Evolutionary conservation across 2,888 invertebrate genomes (phyloP).

Genomic region (Caenorhabditis zanzibari): DNA sequence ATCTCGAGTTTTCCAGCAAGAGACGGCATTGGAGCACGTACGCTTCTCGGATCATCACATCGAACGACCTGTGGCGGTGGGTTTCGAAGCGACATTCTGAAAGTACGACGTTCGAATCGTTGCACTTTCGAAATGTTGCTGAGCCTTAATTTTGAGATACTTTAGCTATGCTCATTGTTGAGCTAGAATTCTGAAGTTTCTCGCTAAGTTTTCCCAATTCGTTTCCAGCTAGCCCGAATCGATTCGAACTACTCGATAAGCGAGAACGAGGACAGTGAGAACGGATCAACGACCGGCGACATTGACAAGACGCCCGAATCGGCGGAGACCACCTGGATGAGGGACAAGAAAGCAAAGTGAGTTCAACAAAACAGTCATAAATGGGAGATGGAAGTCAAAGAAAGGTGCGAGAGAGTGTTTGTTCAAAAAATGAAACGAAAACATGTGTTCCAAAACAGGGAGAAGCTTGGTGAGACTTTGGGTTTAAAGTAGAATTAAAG

Average conservation of each 20-base stretch:
- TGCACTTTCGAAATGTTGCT: no score
- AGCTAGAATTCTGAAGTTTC: neutral
- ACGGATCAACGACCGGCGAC: conserved; percentile 39
- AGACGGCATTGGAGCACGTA: conserved; percentile 26
- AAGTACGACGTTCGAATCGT: no score
- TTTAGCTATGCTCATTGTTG: neutral
- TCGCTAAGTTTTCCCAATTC: no score
- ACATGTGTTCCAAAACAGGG: neutral
- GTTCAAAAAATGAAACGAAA: neutral
- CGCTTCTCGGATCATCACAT: conserved; percentile 34
- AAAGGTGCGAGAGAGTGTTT: conserved; percentile 1
- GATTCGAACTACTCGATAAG: conserved; percentile 59
- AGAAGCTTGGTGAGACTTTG: neutral
- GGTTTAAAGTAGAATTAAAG: no score
- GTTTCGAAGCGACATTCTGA: neutral
- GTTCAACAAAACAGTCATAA: conserved; percentile 28
- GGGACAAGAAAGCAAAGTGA: conserved; percentile 66
- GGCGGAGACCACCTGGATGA: conserved; percentile 69
- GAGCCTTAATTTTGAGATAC: no score
- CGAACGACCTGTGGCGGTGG: conserved; percentile 51
- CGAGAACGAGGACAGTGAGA: conserved; percentile 50
- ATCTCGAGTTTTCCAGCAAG: conserved; percentile 16
- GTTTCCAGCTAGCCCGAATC: conserved; percentile 52
- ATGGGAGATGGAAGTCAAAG: neutral
- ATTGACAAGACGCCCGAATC: conserved; percentile 60